These are phyloP conservation scores for Scolanthus callimorphus DNA, from an alignment of 92 coral and sea anemone genomes.

Conservation along the genomic window DNA sequence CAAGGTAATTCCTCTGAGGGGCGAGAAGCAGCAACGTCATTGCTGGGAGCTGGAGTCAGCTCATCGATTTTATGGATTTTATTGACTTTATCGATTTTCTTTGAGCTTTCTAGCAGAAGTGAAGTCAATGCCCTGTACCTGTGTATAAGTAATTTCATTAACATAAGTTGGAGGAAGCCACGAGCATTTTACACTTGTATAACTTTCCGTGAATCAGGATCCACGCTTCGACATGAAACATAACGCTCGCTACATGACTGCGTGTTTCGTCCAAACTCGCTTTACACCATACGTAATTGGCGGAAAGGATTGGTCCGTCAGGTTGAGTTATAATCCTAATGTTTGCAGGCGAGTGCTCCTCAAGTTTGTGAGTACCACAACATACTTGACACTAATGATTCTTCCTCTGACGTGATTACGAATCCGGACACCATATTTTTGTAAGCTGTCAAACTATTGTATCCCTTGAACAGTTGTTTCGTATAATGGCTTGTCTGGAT, in stretches of 20 bases:
- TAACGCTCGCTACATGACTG: constrained; percentile 19
- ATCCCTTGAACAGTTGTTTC: too few relatives aligned
- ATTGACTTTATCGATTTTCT: constrained; percentile 18
- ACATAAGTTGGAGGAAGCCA: constrained; percentile 48
- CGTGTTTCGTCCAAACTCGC: constrained; percentile 14
- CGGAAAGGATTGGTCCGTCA: constrained; percentile 18
- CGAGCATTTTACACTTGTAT: constrained; percentile 47
- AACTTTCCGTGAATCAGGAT: constrained; percentile 19
- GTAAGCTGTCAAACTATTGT: too few relatives aligned
- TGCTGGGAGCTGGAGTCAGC: too few relatives aligned
- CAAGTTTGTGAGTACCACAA: too few relatives aligned
- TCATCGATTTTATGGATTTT: constrained; percentile 15
- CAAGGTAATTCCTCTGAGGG: constrained; percentile 21
- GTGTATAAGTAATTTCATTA: constrained; percentile 40
- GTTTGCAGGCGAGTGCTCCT: neutral
- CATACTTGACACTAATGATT: too few relatives aligned
- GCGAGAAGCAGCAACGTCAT: too few relatives aligned
- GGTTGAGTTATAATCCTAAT: constrained; percentile 21
- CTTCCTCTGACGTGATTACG: too few relatives aligned
- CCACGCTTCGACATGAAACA: constrained; percentile 55
- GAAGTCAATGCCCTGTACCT: constrained; percentile 44
- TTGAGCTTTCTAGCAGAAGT: constrained; percentile 56
- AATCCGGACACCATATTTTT: too few relatives aligned
- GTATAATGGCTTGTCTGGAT: too few relatives aligned
- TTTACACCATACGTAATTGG: constrained; percentile 20